Evolutionary conservation across 2,113 vertebrate genomes (phyloP), one percentile per base, ranked within the genome.

Genomic region (Cyprinodon variegatus): DNA sequence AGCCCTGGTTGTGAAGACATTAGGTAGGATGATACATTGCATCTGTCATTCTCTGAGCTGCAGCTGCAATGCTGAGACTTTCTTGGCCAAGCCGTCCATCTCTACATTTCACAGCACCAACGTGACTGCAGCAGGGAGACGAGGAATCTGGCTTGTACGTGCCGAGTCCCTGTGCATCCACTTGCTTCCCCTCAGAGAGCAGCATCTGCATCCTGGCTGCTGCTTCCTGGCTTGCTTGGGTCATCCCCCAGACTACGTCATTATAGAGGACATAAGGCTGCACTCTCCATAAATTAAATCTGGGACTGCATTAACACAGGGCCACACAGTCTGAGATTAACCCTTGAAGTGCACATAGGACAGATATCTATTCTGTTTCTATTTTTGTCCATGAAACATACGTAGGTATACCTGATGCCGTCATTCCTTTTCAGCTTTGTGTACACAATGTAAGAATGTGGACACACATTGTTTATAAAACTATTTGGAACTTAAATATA

Each of bases 251-350:
- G 85, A 83, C 84, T 85, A 90, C 88, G 89, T 91, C 91, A 91
- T 87, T 85, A 86, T 71, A 83, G 86, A 90, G 87, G 78, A 88
- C 88, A 88, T 91, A 82, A 83, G 84, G 84, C 85, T 82, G 87
- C 83, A 91, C 87, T 84, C 75, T 87, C 86, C 83, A 93, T 88
- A 90, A 93, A 93, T 93, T 89, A 89, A 83, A 87, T 81, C 78
- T 74, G 67, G 78, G 71, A 76, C 75, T 87, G 81, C 86, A 82
- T 87, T 89, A 85, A 86, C 85, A 77, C 75, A 40, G 71, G 68
- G 72, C 71, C 65, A 72, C 63, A 46, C 66, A 45, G 45, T 71
- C 77, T 71, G 62, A 63, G 46, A 74, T 87, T 82, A 86, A 82
- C 80, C 83, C 50, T 78, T 79, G 4, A 72, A 73, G 68, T 61